Evolutionary conservation across 1,140 invertebrate species (phyloP).

Genomic region (Pogonognathellus flavescens): DNA sequence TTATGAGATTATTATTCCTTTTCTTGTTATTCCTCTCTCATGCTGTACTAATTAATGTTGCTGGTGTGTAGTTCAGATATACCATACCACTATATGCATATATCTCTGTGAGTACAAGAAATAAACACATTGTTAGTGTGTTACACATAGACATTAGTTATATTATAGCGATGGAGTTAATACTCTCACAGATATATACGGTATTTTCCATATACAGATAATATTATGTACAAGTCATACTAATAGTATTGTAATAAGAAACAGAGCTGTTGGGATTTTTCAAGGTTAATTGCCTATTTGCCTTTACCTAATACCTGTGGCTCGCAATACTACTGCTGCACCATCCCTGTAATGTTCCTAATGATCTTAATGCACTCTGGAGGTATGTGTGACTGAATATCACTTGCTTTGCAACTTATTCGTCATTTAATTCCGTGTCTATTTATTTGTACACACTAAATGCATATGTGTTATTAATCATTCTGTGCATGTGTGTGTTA

Average conservation of each 20-base stretch:
- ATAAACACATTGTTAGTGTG: too few species aligned
- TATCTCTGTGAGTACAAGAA: too few species aligned
- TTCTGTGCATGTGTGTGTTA: not conserved
- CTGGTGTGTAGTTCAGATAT: too few species aligned
- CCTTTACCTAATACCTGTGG: too few species aligned
- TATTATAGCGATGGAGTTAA: too few species aligned
- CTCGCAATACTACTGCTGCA: too few species aligned
- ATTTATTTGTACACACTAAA: slow-evolving; percentile 1
- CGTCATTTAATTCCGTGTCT: not conserved
- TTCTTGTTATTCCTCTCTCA: slow-evolving; percentile 38
- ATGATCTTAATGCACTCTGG: slow-evolving; percentile 1
- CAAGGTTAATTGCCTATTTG: slow-evolving; percentile 35
- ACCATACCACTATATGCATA: too few species aligned
- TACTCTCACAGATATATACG: too few species aligned
- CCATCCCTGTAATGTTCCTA: not conserved
- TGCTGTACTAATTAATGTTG: slow-evolving; percentile 39
- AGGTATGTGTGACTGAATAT: slow-evolving; percentile 41
- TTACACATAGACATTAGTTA: too few species aligned
- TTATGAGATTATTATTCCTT: slow-evolving; percentile 5
- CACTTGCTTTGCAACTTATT: not conserved
- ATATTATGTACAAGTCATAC: too few species aligned
- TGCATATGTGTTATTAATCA: too few species aligned
- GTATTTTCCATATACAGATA: too few species aligned
- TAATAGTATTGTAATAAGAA: not conserved
- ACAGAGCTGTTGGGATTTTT: slow-evolving; percentile 17